Evolutionary conservation across 1,140 invertebrate species (phyloP).

Genomic region (Periplaneta americana): DNA sequence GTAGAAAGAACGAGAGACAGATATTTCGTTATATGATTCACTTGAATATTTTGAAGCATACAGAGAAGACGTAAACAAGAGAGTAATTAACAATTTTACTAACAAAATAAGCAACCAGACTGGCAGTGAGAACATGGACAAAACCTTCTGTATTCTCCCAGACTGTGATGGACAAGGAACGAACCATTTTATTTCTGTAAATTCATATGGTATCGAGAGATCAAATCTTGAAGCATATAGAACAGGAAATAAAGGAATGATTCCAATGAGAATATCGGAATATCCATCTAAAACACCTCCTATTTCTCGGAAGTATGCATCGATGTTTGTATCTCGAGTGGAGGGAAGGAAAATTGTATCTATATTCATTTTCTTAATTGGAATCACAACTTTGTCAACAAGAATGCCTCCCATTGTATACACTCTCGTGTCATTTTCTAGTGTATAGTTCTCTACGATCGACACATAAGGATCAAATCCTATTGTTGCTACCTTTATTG

Average conservation of each 20-base stretch:
- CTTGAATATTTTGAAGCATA: neutral
- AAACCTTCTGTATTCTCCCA: neutral
- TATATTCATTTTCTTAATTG: neutral
- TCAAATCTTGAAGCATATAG: neutral
- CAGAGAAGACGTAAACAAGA: neutral
- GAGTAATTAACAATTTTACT: neutral
- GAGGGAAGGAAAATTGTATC: neutral
- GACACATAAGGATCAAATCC: neutral
- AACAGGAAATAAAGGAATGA: neutral
- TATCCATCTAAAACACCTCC: neutral
- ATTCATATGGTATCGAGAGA: neutral
- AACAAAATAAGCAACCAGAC: neutral
- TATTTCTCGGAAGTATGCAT: neutral
- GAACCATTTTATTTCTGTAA: neutral
- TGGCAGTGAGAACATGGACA: neutral
- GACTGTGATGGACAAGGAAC: neutral
- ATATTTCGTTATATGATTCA: neutral
- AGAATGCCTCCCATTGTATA: neutral
- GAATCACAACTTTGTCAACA: neutral
- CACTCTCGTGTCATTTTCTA: neutral
- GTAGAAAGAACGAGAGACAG: neutral
- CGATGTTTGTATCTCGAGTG: neutral
- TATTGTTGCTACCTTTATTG: neutral
- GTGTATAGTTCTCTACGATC: neutral
- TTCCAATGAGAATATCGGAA: neutral